Percentiles rank a stretch among this genome's conserved stretches.
These are phyloP conservation scores for Poeciliopsis turrubarensis DNA, from an alignment of 2,113 vertebrate genomes.

Conservation along the genomic window DNA sequence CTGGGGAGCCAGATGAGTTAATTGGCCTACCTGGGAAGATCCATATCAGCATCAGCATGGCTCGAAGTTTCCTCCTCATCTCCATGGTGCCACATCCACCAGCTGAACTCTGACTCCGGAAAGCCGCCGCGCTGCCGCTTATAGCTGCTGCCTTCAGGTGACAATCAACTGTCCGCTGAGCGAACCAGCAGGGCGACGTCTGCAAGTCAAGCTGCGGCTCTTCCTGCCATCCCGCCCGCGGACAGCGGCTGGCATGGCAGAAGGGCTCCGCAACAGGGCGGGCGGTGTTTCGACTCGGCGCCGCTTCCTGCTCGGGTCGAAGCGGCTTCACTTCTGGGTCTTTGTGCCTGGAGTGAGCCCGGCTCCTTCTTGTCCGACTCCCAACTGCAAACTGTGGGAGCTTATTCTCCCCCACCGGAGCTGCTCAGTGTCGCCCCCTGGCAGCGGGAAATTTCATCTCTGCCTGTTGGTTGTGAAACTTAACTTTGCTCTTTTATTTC, in stretches of 20 bases:
- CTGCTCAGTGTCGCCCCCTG: slow-evolving; percentile 65
- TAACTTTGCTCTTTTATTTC: not conserved
- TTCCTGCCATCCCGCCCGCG: slow-evolving; percentile 29
- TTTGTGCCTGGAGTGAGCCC: not conserved
- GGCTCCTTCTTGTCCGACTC: slow-evolving; percentile 6
- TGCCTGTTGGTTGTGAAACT: not conserved
- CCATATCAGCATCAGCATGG: slow-evolving; percentile 65
- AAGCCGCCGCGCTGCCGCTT: not conserved
- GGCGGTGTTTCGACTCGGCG: not conserved
- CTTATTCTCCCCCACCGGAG: slow-evolving; percentile 25
- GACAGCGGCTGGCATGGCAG: slow-evolving; percentile 38
- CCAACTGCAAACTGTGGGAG: slow-evolving; percentile 7
- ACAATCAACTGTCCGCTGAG: slow-evolving; percentile 35
- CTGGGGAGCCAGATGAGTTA: slow-evolving; percentile 11
- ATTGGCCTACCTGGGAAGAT: slow-evolving; percentile 73
- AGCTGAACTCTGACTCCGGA: not conserved
- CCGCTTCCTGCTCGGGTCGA: not conserved
- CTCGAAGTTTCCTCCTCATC: slow-evolving; percentile 54
- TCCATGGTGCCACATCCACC: slow-evolving; percentile 77
- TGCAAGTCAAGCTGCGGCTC: slow-evolving; percentile 13
- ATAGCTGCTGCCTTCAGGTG: slow-evolving; percentile 44
- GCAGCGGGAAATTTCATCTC: not conserved
- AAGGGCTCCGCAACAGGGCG: not conserved
- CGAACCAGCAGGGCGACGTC: slow-evolving; percentile 7
- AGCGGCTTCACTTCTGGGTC: not conserved